Conservation (phyloP, 2,888 invertebrate genomes). For the Onthophagus sagittarius region DNA sequence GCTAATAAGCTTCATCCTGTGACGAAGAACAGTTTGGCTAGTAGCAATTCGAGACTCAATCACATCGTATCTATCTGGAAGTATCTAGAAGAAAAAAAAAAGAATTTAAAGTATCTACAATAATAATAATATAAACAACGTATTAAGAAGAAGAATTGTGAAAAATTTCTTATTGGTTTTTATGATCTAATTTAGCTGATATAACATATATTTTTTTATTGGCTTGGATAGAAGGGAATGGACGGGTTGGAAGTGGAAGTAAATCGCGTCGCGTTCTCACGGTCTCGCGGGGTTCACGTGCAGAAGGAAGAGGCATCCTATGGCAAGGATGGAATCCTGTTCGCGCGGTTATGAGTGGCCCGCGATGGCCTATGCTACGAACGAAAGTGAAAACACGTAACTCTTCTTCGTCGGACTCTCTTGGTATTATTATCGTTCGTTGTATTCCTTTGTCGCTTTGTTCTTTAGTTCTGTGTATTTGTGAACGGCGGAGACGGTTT, state of each 20-base stretch:
- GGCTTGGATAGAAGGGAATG: background rate
- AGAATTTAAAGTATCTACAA: too few relatives aligned
- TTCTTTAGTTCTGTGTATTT: background rate
- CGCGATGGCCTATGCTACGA: background rate
- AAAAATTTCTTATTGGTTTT: background rate
- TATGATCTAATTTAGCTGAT: background rate
- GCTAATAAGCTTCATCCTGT: background rate
- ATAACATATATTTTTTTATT: too few relatives aligned
- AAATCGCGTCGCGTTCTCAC: background rate
- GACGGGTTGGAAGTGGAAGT: background rate
- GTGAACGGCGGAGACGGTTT: background rate
- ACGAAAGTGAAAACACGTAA: background rate
- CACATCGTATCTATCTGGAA: too few relatives aligned
- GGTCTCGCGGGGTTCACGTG: background rate
- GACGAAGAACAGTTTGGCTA: background rate
- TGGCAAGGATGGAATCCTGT: background rate
- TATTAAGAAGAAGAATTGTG: too few relatives aligned
- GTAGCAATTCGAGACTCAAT: too few relatives aligned
- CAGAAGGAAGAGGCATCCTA: background rate
- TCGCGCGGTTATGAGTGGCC: background rate
- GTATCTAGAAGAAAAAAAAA: too few relatives aligned
- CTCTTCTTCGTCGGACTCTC: background rate
- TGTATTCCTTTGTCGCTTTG: background rate
- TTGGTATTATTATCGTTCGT: background rate
- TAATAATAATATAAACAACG: too few relatives aligned